phyloP scores from a whole-genome alignment of 2,888 invertebrate species.

The Copidosoma aretas region DNA sequence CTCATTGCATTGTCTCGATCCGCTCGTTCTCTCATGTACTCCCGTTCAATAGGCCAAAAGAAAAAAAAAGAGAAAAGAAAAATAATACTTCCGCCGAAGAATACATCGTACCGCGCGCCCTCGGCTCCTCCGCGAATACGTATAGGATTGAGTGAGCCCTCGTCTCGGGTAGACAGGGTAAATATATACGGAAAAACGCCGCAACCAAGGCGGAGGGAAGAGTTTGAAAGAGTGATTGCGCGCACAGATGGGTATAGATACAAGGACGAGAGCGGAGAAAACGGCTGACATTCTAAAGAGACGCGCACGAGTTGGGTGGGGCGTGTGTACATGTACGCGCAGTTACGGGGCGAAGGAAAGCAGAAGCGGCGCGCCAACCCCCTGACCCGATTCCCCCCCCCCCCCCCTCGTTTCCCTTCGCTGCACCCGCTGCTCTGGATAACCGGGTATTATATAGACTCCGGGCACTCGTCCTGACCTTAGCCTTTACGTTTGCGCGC shows the following conservation, averaged over 20 bases:
- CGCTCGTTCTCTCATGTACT: background rate
- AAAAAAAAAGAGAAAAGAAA: too few species aligned
- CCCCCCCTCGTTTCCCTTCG: conserved; percentile 21
- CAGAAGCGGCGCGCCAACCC: background rate
- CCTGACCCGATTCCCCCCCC: conserved; percentile 27
- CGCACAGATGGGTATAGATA: too few species aligned
- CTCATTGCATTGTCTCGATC: background rate
- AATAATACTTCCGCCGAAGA: too few species aligned
- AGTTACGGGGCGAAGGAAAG: background rate
- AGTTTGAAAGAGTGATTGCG: background rate
- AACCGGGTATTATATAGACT: too few species aligned
- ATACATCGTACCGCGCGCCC: too few species aligned
- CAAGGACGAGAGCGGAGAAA: background rate
- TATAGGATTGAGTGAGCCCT: too few species aligned
- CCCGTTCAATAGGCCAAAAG: background rate
- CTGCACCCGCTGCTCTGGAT: conserved; percentile 4
- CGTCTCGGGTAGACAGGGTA: too few species aligned
- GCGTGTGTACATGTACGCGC: background rate
- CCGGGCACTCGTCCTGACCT: too few species aligned
- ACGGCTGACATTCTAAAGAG: background rate
- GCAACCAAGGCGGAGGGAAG: too few species aligned
- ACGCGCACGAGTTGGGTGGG: background rate
- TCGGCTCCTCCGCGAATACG: too few species aligned
- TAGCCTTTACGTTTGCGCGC: too few species aligned
- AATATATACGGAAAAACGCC: too few species aligned